Percentiles rank a stretch among this genome's conserved stretches.
Conservation (phyloP, 2,797 vertebrate genomes). For the Clarias pachynema region DNA sequence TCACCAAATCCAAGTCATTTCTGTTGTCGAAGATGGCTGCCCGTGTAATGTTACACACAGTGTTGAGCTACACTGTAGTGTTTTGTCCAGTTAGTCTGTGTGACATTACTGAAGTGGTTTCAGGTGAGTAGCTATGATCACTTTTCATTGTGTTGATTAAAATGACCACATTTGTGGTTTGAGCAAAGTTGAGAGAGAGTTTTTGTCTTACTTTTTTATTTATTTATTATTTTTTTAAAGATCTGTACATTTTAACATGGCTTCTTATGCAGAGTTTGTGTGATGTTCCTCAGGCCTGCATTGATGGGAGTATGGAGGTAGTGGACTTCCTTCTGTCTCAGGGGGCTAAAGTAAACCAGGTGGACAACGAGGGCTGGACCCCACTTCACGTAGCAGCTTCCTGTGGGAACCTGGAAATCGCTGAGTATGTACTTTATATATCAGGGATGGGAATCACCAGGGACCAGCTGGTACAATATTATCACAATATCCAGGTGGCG, state of each 20-base stretch:
- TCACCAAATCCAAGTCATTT: too few species aligned
- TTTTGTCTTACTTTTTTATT: background rate
- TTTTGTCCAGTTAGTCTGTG: background rate
- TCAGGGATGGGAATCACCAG: too few species aligned
- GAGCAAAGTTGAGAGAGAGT: background rate
- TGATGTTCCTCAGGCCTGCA: conserved; percentile 79
- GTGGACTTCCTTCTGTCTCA: conserved; percentile 84
- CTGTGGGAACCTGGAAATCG: conserved; percentile 86
- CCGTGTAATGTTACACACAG: background rate
- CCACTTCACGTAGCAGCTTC: conserved; percentile 89
- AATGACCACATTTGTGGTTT: too few species aligned
- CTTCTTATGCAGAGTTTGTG: background rate
- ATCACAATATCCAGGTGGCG: too few species aligned
- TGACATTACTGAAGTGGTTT: background rate
- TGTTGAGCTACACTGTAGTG: background rate
- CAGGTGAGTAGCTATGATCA: background rate
- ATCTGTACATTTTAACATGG: background rate
- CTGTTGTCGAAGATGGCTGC: background rate
- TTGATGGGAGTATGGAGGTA: conserved; percentile 88
- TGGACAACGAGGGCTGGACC: conserved; percentile 92
- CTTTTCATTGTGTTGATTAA: background rate
- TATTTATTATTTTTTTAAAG: background rate
- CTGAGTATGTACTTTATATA: conserved; percentile 77
- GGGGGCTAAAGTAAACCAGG: conserved; percentile 84
- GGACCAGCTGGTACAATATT: too few species aligned